Evolutionary conservation across 2,888 invertebrate genomes (phyloP).

Genomic region (Sepioteuthis lessoniana): DNA sequence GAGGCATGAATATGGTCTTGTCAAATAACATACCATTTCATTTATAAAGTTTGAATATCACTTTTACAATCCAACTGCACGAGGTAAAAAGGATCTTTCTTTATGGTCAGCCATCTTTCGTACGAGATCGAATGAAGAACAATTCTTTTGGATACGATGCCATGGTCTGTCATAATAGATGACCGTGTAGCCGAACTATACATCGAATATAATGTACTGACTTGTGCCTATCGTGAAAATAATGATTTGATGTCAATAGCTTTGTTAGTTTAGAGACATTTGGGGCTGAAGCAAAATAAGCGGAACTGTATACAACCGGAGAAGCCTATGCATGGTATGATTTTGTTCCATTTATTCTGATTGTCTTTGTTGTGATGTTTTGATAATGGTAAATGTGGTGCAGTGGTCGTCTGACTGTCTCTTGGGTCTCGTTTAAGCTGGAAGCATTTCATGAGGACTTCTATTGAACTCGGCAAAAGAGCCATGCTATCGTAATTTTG

Average conservation of each 20-base stretch:
- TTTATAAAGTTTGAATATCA: neutral
- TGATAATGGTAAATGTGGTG: neutral
- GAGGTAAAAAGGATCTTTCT: neutral
- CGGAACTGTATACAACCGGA: neutral
- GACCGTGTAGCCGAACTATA: neutral
- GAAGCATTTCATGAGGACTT: neutral
- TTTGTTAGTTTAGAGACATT: neutral
- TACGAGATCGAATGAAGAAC: neutral
- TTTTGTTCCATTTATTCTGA: neutral
- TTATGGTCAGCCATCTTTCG: neutral
- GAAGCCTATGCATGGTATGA: neutral
- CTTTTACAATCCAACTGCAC: neutral
- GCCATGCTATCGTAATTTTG: neutral
- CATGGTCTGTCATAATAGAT: neutral
- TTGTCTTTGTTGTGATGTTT: neutral
- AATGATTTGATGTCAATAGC: neutral
- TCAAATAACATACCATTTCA: neutral
- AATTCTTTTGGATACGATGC: neutral
- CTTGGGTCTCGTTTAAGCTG: neutral
- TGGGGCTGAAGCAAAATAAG: neutral
- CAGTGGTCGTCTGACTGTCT: neutral
- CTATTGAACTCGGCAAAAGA: neutral
- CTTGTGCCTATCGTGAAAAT: neutral
- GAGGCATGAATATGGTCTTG: neutral
- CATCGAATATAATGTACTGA: neutral